Evolutionary conservation across 2,113 vertebrate genomes (phyloP).

Genomic region (Aspidoscelis tigris): DNA sequence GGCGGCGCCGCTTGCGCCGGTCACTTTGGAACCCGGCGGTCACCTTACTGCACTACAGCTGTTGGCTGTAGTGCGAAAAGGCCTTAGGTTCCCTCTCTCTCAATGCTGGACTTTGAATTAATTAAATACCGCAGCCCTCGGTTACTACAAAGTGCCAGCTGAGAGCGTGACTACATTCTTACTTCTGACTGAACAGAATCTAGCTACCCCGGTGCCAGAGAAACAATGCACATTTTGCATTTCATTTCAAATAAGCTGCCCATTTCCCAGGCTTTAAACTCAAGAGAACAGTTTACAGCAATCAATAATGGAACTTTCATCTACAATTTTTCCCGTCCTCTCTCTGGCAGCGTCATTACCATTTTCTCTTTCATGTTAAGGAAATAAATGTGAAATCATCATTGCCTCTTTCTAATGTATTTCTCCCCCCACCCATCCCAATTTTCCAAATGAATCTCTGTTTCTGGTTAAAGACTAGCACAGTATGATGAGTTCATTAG

Average conservation of each 20-base stretch:
- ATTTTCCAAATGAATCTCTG: conserved; percentile 74
- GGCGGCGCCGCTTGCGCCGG: too few relatives aligned
- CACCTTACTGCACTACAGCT: too few relatives aligned
- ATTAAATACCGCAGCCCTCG: too few relatives aligned
- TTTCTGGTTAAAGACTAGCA: conserved; percentile 69
- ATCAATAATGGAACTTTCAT: conserved; percentile 54
- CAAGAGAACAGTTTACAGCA: conserved; percentile 43
- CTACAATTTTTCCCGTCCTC: not conserved
- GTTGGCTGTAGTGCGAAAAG: too few relatives aligned
- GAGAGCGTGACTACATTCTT: not conserved
- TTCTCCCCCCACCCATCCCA: conserved; percentile 46
- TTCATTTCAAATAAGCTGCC: conserved; percentile 20
- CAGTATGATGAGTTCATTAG: conserved; percentile 73
- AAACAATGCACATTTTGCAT: not conserved
- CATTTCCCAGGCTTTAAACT: conserved; percentile 13
- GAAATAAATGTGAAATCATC: conserved; percentile 69
- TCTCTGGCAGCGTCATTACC: conserved; percentile 52
- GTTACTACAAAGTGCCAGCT: too few relatives aligned
- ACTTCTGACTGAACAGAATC: not conserved
- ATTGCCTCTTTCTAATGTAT: conserved; percentile 62
- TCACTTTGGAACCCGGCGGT: too few relatives aligned
- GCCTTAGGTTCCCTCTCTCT: too few relatives aligned
- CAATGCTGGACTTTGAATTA: too few relatives aligned
- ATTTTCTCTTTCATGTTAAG: conserved; percentile 63
- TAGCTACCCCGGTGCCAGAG: conserved; percentile 18